Evolutionary conservation across 2,888 invertebrate genomes (phyloP).

Genomic region (Cynaeus angustus): DNA sequence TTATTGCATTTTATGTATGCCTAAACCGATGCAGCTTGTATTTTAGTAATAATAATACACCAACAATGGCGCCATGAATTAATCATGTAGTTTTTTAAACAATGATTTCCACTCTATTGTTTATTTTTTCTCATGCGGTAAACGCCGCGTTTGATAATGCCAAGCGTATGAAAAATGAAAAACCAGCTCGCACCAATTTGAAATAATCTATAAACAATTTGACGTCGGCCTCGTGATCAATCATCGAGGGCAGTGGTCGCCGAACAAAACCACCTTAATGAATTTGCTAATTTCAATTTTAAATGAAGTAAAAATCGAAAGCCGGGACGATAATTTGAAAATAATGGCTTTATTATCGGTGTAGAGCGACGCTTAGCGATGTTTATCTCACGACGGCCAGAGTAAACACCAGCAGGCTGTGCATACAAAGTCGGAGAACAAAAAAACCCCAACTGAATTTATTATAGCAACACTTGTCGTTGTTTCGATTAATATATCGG

Average conservation of each 20-base stretch:
- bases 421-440: constrained; percentile 34
- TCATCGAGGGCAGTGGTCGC: constrained; percentile 52
- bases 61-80: constrained; percentile 1
- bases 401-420: constrained; percentile 39
- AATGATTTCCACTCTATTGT: constrained; percentile 10
- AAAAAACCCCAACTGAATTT: constrained; percentile 30
- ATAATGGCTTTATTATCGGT: constrained; percentile 52
- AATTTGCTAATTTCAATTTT: constrained; percentile 55
- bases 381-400: constrained; percentile 45
- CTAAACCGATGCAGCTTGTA: background rate
- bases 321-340: constrained; percentile 49
- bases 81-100: background rate
- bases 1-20: background rate
- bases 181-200: constrained; percentile 9
- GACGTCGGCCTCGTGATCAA: constrained; percentile 49
- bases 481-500: constrained; percentile 9
- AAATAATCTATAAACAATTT: constrained; percentile 34
- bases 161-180: constrained; percentile 4
- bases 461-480: constrained; percentile 2
- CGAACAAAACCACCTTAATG: constrained; percentile 52
- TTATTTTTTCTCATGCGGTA: constrained; percentile 15
- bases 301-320: constrained; percentile 54
- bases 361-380: constrained; percentile 49
- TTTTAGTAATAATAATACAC: background rate
- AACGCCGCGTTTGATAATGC: constrained; percentile 2